Conservation (phyloP, 2,888 invertebrate genomes). For the Caenorhabditis virilis region DNA sequence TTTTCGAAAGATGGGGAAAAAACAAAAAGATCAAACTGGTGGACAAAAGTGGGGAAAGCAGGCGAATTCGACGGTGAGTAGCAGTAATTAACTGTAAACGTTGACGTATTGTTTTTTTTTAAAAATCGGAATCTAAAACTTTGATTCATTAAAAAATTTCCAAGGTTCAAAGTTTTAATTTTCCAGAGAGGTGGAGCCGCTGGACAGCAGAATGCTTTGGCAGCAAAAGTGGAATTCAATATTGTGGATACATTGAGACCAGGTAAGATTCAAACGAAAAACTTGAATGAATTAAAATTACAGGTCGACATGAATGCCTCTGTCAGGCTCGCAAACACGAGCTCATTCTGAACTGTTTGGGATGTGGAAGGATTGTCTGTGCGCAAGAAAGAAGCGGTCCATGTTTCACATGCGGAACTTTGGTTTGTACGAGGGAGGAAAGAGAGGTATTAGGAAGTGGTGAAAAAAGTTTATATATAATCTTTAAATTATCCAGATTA, state of each 20-base stretch:
- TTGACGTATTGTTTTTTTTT: too few relatives aligned
- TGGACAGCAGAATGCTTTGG: slow-evolving; percentile 26
- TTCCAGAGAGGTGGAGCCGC: slow-evolving; percentile 14
- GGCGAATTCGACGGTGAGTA: neutral
- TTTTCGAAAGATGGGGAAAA: slow-evolving; percentile 23
- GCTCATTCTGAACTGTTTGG: slow-evolving; percentile 87
- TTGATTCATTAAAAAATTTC: too few relatives aligned
- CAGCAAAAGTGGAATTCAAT: slow-evolving; percentile 33
- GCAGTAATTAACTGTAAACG: neutral
- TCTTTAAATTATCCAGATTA: too few relatives aligned
- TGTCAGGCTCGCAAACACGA: slow-evolving; percentile 90
- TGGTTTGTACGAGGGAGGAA: slow-evolving; percentile 74
- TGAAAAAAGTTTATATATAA: too few relatives aligned
- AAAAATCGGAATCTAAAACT: too few relatives aligned
- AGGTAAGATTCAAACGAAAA: slow-evolving; percentile 15
- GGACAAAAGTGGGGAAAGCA: slow-evolving; percentile 2
- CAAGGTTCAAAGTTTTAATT: neutral
- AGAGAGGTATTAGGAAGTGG: too few relatives aligned
- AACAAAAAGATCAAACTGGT: slow-evolving; percentile 17
- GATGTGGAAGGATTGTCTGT: slow-evolving; percentile 93
- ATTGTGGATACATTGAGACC: slow-evolving; percentile 29
- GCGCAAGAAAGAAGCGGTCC: slow-evolving; percentile 89
- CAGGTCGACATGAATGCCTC: slow-evolving; percentile 83
- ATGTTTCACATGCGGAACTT: slow-evolving; percentile 86
- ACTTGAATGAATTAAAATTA: neutral